phyloP scores from a whole-genome alignment of 2,888 invertebrate genomes.

The Zaprionus bogoriensis region DNA sequence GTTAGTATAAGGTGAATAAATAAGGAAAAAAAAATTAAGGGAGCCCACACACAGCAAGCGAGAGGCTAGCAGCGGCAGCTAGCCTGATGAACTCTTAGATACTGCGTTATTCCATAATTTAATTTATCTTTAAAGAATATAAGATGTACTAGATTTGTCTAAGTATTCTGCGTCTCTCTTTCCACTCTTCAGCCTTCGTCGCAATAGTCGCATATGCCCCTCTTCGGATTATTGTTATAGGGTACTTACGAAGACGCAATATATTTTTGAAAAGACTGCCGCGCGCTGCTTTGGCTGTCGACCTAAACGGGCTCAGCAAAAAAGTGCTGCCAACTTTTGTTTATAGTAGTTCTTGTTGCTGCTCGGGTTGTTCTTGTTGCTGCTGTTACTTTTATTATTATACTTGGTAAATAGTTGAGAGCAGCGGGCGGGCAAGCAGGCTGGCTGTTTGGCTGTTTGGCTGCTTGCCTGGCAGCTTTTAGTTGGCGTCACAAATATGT shows the following conservation, averaged over 20 bases:
- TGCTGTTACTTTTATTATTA: conserved; percentile 19
- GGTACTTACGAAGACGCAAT: not conserved
- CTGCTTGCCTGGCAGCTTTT: conserved; percentile 20
- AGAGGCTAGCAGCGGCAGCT: no score
- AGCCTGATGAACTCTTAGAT: conserved; percentile 3
- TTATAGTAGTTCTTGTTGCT: conserved; percentile 4
- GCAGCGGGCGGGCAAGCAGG: conserved; percentile 19
- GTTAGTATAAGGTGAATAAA: conserved; percentile 33
- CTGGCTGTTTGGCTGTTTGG: no score
- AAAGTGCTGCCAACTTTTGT: conserved; percentile 40
- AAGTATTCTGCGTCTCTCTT: not conserved
- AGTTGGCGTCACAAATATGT: conserved; percentile 48
- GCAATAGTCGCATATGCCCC: conserved; percentile 10
- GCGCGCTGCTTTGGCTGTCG: conserved; percentile 15
- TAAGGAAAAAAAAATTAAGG: not conserved
- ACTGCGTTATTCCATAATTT: no score
- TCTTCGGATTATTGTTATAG: not conserved
- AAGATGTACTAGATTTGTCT: no score
- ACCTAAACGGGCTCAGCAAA: conserved; percentile 13
- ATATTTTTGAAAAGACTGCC: conserved; percentile 15
- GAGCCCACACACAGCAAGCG: not conserved
- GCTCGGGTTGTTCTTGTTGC: not conserved
- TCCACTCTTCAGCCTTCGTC: not conserved
- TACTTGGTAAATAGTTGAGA: conserved; percentile 23
- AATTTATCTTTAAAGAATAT: no score